Evolutionary conservation across 2,797 vertebrate species (phyloP), one percentile per base, ranked within the genome.

Genomic region (Platyrinchus mystaceus): DNA sequence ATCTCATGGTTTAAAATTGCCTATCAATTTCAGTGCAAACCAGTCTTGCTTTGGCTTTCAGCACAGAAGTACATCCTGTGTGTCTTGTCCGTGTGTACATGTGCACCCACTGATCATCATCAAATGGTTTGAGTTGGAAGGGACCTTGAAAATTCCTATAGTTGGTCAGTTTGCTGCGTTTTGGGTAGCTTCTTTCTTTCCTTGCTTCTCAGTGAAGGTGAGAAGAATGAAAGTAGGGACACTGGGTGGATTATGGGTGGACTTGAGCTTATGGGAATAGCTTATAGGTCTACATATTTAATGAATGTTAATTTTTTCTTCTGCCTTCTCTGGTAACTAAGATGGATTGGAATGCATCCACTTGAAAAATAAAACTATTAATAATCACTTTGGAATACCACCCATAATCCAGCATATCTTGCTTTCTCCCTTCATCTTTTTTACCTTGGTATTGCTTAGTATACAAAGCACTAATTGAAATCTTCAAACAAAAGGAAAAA

Each of bases 1-100:
- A 26, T 52, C 0, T 0, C 13, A 9, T 82, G 55, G 30, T 69
- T 89, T 74, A 69, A 87, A 94, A 77, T 67, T 36, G 49, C 28
- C 58, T 13, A 5, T 66, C 34, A 11, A 37, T 84, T 81, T 64
- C 53, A 22, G 32, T 59, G 37, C 75, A 52, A 50, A 36, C 27
- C 55, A 41, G 36, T 39, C n/a, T 71, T 59, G 27, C 50, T 77
- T 85, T 86, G 37, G 16, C 60, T 85, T 88, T 83, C 37, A 60
- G 39, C 30, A 6, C 0, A 28, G 28, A 36, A 41, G 7, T 26
- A 3, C 2, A 3, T 71, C 39, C 32, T 24, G 26, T 32, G 36
- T 71, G 50, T 34, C 22, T 56, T 2, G 10, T 8, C 22, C 19
- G n/a, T 1, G 0, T 23, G 44, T 26, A 23, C 32, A 2, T 6